Conservation (phyloP, 2,797 vertebrate species). For the Chiloscyllium punctatum region DNA sequence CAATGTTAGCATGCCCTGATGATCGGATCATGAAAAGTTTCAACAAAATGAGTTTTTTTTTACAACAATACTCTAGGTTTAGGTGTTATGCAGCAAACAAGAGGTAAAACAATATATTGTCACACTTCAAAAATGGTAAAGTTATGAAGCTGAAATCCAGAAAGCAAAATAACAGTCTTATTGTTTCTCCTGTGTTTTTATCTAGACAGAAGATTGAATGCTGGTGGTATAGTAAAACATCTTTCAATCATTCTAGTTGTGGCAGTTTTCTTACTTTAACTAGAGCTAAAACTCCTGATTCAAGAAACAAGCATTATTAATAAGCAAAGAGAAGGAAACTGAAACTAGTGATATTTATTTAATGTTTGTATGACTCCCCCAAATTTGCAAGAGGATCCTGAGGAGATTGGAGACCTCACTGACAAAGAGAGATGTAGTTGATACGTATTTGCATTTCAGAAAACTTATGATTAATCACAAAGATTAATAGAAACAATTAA, state of each 20-base stretch:
- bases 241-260: neutral
- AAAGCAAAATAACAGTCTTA: neutral
- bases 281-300: neutral
- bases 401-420: neutral
- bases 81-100: neutral
- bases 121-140: neutral
- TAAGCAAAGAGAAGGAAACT: neutral
- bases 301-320: neutral
- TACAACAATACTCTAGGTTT: too few relatives aligned
- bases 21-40: too few relatives aligned
- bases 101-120: neutral
- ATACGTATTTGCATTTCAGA: neutral
- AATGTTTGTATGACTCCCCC: neutral
- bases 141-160: neutral
- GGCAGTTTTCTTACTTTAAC: neutral
- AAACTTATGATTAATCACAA: neutral
- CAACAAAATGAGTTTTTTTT: too few relatives aligned
- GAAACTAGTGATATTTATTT: neutral
- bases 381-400: neutral
- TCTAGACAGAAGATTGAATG: neutral
- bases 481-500: neutral
- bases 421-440: neutral
- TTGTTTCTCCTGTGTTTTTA: neutral
- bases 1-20: too few relatives aligned
- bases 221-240: neutral